phyloP scores from a whole-genome alignment of 2,113 vertebrate genomes.

The Petrocephalus microphthalmus region DNA sequence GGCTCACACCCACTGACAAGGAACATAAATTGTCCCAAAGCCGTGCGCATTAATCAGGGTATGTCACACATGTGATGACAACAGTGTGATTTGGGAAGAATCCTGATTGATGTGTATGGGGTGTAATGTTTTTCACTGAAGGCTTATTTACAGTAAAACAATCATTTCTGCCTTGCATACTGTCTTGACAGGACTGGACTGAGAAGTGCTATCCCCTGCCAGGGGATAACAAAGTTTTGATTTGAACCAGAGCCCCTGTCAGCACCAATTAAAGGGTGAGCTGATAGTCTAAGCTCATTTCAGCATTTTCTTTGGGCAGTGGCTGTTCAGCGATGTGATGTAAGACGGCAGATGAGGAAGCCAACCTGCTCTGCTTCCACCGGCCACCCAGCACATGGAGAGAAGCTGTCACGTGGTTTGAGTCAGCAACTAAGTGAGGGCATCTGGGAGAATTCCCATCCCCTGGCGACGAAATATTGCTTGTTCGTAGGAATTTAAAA shows the following conservation, averaged over 20 bases:
- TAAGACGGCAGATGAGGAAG: constrained; percentile 60
- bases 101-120: constrained; percentile 64
- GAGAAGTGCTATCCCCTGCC: neutral
- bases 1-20: neutral
- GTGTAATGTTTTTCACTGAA: constrained; percentile 72
- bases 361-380: neutral
- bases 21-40: neutral
- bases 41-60: neutral
- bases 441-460: neutral
- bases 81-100: constrained; percentile 61
- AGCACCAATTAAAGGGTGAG: constrained; percentile 75
- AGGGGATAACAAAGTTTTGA: constrained; percentile 72
- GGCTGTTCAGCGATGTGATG: constrained; percentile 65
- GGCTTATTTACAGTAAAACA: constrained; percentile 77
- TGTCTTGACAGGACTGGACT: neutral
- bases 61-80: neutral
- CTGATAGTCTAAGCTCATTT: constrained; percentile 77
- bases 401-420: constrained; percentile 72
- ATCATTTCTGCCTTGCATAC: constrained; percentile 65
- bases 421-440: constrained; percentile 68
- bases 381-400: constrained; percentile 66
- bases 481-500: neutral
- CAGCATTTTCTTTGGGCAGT: constrained; percentile 73
- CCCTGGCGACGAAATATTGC: neutral
- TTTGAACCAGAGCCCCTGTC: constrained; percentile 74